These are phyloP conservation scores for Zootoca vivipara DNA, from an alignment of 2,113 vertebrate genomes.

Conservation along the genomic window DNA sequence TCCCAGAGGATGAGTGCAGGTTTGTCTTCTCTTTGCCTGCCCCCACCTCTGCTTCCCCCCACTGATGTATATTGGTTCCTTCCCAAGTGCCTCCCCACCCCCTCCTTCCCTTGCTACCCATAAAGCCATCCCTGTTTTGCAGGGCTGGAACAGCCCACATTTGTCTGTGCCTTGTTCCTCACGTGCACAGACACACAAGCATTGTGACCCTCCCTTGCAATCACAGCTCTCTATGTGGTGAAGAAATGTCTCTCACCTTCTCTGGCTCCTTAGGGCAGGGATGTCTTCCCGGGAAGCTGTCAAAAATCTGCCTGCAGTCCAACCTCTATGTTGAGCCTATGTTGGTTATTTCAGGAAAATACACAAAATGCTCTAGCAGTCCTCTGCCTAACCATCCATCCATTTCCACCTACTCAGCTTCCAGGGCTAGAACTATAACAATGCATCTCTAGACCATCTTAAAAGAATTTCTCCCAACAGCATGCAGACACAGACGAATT, in stretches of 20 bases:
- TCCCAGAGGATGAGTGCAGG: background rate
- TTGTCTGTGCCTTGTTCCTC: slow-evolving; percentile 1
- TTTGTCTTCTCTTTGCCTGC: background rate
- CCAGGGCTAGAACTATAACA: background rate
- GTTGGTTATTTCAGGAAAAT: background rate
- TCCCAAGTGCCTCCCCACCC: background rate
- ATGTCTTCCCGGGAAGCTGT: background rate
- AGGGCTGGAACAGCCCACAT: background rate
- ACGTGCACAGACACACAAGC: background rate
- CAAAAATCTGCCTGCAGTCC: background rate
- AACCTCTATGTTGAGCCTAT: background rate
- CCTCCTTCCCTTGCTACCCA: background rate
- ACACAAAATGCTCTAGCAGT: background rate
- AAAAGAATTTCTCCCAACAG: background rate
- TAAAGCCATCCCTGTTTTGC: background rate
- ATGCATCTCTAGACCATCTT: background rate
- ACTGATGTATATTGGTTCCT: background rate
- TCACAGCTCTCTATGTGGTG: background rate
- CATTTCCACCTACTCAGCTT: background rate
- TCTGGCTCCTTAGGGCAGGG: background rate
- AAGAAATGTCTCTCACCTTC: background rate
- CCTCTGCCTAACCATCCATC: background rate
- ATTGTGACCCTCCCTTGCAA: background rate
- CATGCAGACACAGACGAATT: background rate
- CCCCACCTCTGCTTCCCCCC: background rate